These are phyloP conservation scores for Spatulosminthurus flaviceps DNA, from an alignment of 2,888 invertebrate species.

Conservation along the genomic window DNA sequence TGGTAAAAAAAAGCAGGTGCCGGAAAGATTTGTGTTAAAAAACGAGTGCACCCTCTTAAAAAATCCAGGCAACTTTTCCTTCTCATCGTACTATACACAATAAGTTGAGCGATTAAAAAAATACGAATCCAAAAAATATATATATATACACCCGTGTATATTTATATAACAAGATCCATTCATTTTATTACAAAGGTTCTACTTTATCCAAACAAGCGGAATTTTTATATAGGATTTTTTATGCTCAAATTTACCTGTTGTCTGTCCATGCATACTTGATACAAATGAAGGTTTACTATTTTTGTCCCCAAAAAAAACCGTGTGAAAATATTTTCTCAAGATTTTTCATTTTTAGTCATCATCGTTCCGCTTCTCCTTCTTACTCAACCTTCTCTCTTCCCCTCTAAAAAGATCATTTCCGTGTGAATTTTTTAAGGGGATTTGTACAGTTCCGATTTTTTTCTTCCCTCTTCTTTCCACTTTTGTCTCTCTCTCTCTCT, in stretches of 20 bases:
- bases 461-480: neutral
- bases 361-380: too few relatives aligned
- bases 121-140: constrained; percentile 4
- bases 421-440: neutral
- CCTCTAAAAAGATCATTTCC: too few relatives aligned
- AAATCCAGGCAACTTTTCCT: constrained; percentile 18
- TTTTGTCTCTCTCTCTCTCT: neutral
- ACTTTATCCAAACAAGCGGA: neutral
- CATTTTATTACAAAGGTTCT: neutral
- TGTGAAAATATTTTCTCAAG: constrained; percentile 46
- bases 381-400: neutral
- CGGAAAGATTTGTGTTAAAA: constrained; percentile 47
- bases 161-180: neutral
- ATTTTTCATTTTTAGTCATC: neutral
- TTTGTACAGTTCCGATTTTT: neutral
- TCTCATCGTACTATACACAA: constrained; percentile 47
- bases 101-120: constrained; percentile 39
- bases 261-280: neutral
- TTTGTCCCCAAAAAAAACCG: constrained; percentile 27
- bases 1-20: constrained; percentile 53
- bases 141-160: neutral
- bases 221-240: neutral
- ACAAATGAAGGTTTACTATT: neutral
- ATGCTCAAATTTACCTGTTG: neutral
- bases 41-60: constrained; percentile 50